Evolutionary conservation across 1,140 invertebrate genomes (phyloP).

Genomic region (Micrasema longulum): DNA sequence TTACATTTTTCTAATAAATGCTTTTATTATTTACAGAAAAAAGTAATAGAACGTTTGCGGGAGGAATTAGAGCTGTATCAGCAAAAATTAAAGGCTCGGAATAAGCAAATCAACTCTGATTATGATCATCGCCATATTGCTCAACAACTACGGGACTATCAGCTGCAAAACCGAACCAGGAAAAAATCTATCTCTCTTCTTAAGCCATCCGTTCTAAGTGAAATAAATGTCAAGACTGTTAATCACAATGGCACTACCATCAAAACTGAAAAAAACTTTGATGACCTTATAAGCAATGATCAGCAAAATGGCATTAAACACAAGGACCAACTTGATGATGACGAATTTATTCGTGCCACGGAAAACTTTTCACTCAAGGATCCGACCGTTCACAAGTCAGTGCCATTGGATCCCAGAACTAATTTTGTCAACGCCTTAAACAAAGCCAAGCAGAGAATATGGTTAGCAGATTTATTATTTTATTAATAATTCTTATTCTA

Average conservation of each 20-base stretch:
- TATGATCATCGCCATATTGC: slow-evolving; percentile 66
- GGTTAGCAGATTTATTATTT: slow-evolving; percentile 57
- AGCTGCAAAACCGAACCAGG: slow-evolving; percentile 61
- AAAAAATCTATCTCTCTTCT: slow-evolving; percentile 62
- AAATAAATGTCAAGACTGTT: slow-evolving; percentile 64
- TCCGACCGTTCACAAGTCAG: slow-evolving; percentile 55
- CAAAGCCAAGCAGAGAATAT: slow-evolving; percentile 64
- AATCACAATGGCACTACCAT: slow-evolving; percentile 58
- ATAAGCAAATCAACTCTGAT: slow-evolving; percentile 63
- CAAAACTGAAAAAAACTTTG: slow-evolving; percentile 59
- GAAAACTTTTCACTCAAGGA: slow-evolving; percentile 53
- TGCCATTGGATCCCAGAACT: slow-evolving; percentile 59
- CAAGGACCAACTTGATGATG: slow-evolving; percentile 45
- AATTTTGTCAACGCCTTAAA: slow-evolving; percentile 66
- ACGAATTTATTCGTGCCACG: slow-evolving; percentile 50
- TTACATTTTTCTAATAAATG: neutral
- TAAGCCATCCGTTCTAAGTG: slow-evolving; percentile 65
- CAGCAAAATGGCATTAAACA: slow-evolving; percentile 50
- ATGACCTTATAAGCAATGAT: slow-evolving; percentile 57
- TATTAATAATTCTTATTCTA: no score
- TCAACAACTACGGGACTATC: slow-evolving; percentile 64
- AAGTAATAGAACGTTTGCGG: slow-evolving; percentile 63
- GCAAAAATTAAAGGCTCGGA: slow-evolving; percentile 62
- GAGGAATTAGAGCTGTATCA: slow-evolving; percentile 65
- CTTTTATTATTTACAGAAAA: slow-evolving; percentile 60